Conservation (phyloP, 1,140 invertebrate species). For the Zaprionus africanus region DNA sequence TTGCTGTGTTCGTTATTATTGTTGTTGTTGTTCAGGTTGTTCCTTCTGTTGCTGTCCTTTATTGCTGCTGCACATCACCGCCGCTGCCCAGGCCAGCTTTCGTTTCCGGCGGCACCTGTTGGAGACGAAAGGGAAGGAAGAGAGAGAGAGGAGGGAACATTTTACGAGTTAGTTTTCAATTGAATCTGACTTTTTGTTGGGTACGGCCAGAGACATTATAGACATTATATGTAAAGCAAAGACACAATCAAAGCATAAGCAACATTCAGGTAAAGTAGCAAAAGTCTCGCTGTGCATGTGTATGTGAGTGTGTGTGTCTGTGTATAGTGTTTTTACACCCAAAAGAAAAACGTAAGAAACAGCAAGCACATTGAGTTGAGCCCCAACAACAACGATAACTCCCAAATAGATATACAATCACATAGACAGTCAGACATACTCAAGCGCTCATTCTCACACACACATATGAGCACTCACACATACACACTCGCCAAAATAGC, state of each 20-base stretch:
- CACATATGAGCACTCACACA: background rate
- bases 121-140: conserved; percentile 12
- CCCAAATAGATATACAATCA: conserved; percentile 12
- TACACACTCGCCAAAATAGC: conserved; percentile 2
- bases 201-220: conserved; percentile 45
- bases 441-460: background rate
- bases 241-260: conserved; percentile 77
- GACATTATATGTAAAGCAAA: conserved; percentile 37
- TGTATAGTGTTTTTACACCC: conserved; percentile 31
- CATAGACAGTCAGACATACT: conserved; percentile 8
- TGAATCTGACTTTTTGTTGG: conserved; percentile 23
- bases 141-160: conserved; percentile 9
- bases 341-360: conserved; percentile 40
- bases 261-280: conserved; percentile 73
- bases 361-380: conserved; percentile 46
- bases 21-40: conserved; percentile 12
- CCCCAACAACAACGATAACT: conserved; percentile 41
- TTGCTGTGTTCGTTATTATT: conserved; percentile 31
- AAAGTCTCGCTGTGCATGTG: conserved; percentile 30
- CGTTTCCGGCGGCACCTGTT: conserved; percentile 88
- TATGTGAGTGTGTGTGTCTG: conserved; percentile 22
- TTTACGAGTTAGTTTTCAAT: conserved; percentile 47
- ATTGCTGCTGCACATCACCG: conserved; percentile 84
- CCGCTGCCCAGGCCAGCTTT: conserved; percentile 90
- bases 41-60: conserved; percentile 46